These are phyloP conservation scores for Tychaedon coryphoeus DNA, from an alignment of 2,113 vertebrate species.

Conservation along the genomic window DNA sequence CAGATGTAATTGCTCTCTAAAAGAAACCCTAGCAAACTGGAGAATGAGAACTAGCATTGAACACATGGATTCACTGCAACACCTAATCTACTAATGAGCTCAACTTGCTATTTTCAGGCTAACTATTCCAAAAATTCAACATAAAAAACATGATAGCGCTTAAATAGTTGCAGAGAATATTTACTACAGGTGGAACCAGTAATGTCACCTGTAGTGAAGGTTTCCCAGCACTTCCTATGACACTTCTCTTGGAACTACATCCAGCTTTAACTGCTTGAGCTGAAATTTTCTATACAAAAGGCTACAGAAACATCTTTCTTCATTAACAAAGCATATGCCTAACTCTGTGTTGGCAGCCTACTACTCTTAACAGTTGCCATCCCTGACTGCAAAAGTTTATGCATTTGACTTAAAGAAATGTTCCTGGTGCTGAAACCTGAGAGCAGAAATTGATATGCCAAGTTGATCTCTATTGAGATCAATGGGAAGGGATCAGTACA, in stretches of 20 bases:
- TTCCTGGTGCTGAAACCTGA: neutral
- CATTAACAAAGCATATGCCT: neutral
- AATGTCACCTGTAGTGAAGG: neutral
- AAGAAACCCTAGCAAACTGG: constrained; percentile 81
- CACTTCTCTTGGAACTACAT: neutral
- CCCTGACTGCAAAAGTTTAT: neutral
- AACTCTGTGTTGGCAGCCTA: neutral
- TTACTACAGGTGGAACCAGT: neutral
- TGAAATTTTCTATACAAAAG: neutral
- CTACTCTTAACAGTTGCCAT: neutral
- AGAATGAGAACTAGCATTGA: constrained; percentile 73
- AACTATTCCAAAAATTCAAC: constrained; percentile 71
- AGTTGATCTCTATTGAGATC: neutral
- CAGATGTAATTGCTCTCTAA: constrained; percentile 89
- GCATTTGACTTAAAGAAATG: neutral
- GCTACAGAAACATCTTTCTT: neutral
- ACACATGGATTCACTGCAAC: constrained; percentile 84
- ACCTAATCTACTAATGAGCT: constrained; percentile 93
- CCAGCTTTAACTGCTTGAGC: neutral
- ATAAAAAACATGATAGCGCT: constrained; percentile 76
- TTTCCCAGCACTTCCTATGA: neutral
- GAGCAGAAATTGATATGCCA: neutral
- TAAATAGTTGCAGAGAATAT: constrained; percentile 20
- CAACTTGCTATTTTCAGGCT: constrained; percentile 82
- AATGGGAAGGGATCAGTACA: neutral